phyloP scores from a whole-genome alignment of 2,888 invertebrate species.

The Drosophila robusta region DNA sequence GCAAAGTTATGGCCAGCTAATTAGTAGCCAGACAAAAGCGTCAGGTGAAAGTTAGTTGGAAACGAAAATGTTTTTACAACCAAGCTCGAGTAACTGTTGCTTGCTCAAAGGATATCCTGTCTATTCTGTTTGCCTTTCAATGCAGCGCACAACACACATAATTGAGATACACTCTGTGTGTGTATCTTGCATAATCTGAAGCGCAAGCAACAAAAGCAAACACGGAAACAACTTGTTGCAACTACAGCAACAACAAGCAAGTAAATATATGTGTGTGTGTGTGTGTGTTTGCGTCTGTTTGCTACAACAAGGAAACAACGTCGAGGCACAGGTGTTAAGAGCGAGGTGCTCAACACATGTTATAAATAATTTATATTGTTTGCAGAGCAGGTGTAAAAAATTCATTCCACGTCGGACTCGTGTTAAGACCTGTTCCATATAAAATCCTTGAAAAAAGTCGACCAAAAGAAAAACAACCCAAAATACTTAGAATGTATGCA shows the following conservation, averaged over 20 bases:
- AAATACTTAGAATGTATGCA: constrained; percentile 10
- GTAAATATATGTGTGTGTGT: constrained; percentile 1
- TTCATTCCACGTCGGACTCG: constrained; percentile 29
- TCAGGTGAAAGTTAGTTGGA: background rate
- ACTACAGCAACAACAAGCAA: constrained; percentile 42
- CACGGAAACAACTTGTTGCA: constrained; percentile 79
- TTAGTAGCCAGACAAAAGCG: constrained; percentile 37
- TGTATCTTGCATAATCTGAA: constrained; percentile 61
- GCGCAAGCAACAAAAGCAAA: constrained; percentile 60
- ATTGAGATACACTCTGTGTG: constrained; percentile 22
- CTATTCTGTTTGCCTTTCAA: constrained; percentile 55
- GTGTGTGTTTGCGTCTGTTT: constrained; percentile 32
- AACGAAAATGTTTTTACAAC: constrained; percentile 11
- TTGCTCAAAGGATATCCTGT: constrained; percentile 54
- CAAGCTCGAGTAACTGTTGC: constrained; percentile 36
- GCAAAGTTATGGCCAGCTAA: constrained; percentile 60
- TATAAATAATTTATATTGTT: constrained; percentile 77
- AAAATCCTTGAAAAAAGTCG: constrained; percentile 9
- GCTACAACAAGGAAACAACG: constrained; percentile 27
- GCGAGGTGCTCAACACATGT: constrained; percentile 35
- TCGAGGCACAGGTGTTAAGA: constrained; percentile 24
- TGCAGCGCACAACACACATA: constrained; percentile 23
- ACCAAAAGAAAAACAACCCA: constrained; percentile 1
- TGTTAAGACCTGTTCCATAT: background rate
- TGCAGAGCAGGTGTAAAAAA: constrained; percentile 66